phyloP scores from a whole-genome alignment of 1,140 invertebrate genomes.

The Micrasema longulum region DNA sequence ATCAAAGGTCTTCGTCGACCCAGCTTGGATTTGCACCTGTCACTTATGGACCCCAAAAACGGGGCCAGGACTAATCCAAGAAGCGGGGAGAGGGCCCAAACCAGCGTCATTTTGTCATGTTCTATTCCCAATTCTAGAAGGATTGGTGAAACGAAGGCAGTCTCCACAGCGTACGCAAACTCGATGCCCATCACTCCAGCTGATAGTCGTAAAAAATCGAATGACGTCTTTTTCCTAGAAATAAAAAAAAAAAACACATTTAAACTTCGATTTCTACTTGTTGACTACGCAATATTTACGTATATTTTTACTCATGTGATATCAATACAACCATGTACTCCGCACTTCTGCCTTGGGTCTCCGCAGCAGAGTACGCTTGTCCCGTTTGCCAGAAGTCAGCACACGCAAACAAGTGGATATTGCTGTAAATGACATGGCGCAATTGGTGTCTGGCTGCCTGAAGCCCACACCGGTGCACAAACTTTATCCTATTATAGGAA shows the following conservation, averaged over 20 bases:
- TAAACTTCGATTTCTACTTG: too few relatives aligned
- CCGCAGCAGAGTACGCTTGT: too few relatives aligned
- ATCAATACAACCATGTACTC: neutral
- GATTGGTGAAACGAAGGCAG: conserved; percentile 87
- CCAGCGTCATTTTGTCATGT: conserved; percentile 80
- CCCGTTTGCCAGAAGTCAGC: too few relatives aligned
- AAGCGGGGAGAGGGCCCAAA: conserved; percentile 84
- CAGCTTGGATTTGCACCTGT: conserved; percentile 75
- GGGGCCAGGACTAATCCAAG: conserved; percentile 86
- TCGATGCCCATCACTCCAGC: conserved; percentile 89
- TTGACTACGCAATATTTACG: too few relatives aligned
- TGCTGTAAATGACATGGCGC: neutral
- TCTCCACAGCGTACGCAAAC: conserved; percentile 90
- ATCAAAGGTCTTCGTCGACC: conserved; percentile 86
- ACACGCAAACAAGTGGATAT: neutral
- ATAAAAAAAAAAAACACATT: too few relatives aligned
- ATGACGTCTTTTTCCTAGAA: conserved; percentile 73
- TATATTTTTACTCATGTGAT: neutral
- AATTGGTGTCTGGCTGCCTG: too few relatives aligned
- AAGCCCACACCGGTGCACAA: too few relatives aligned
- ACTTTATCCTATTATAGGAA: too few relatives aligned
- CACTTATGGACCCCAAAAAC: conserved; percentile 83
- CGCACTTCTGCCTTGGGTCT: too few relatives aligned
- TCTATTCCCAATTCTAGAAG: conserved; percentile 83
- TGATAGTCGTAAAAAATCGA: conserved; percentile 79